A percentile compares a stretch with the other conserved stretches of the same genome.
Conservation (phyloP, 2,797 vertebrate species). For the Uromys caudimaculatus region DNA sequence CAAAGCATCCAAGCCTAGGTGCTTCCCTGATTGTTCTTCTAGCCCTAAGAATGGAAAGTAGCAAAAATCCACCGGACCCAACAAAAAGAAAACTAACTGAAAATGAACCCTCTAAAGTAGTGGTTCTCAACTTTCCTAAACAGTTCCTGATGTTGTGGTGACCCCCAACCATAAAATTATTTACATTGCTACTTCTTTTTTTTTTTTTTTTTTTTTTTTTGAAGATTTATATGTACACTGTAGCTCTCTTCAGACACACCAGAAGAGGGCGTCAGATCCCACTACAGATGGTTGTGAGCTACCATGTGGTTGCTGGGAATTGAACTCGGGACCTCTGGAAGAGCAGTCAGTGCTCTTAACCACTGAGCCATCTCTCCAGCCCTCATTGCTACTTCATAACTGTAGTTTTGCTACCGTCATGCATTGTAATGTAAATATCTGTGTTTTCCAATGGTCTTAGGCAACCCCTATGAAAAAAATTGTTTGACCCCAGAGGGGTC, state of each 20-base stretch:
- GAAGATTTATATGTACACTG: too few species aligned
- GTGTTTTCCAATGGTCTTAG: background rate
- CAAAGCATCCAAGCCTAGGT: background rate
- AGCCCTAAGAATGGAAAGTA: background rate
- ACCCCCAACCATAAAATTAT: background rate
- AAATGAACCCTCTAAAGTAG: background rate
- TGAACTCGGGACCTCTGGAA: too few species aligned
- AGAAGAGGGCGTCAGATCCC: too few species aligned
- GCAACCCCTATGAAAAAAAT: background rate
- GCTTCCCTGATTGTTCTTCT: constrained; percentile 5
- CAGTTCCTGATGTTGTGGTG: background rate
- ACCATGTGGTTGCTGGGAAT: too few species aligned
- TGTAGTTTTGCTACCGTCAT: background rate
- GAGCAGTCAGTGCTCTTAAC: too few species aligned
- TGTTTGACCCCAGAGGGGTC: too few species aligned
- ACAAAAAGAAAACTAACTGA: background rate
- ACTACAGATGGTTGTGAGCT: too few species aligned
- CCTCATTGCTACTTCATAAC: background rate
- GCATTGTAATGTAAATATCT: background rate
- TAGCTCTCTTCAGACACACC: too few species aligned
- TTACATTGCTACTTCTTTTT: background rate
- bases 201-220: too few species aligned
- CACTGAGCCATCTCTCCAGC: too few species aligned
- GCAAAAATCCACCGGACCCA: background rate
- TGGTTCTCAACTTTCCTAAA: background rate